A percentile compares a stretch with the other conserved stretches of the same genome.
phyloP scores from a whole-genome alignment of 2,797 vertebrate species.

The Silurus lanzhouensis region DNA sequence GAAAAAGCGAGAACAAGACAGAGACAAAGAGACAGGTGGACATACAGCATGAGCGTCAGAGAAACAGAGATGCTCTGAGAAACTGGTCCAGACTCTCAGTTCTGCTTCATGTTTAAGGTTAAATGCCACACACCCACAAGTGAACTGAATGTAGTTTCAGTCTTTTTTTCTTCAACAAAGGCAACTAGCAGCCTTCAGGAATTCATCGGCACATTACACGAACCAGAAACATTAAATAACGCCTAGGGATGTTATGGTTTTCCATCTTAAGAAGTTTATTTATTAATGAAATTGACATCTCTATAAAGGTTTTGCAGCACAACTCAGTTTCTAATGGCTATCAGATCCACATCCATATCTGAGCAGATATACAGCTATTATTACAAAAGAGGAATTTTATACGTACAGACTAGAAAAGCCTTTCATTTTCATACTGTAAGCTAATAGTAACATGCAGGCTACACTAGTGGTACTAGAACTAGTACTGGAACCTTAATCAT shows the following conservation, averaged over 20 bases:
- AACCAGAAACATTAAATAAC: conserved; percentile 17
- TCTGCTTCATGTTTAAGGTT: conserved; percentile 34
- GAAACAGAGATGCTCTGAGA: conserved; percentile 26
- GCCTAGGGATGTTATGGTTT: conserved; percentile 5
- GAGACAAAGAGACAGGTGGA: conserved; percentile 4
- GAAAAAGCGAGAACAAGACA: conserved; percentile 15
- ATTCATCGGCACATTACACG: conserved; percentile 6
- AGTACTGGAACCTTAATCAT: background rate
- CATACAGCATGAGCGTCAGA: conserved; percentile 8
- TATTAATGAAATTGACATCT: conserved; percentile 20
- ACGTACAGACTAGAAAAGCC: background rate
- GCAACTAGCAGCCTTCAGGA: background rate
- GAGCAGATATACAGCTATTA: background rate
- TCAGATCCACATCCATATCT: conserved; percentile 14
- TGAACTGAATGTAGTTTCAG: conserved; percentile 11
- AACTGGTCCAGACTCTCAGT: conserved; percentile 20
- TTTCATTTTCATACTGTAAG: background rate
- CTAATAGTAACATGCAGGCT: too few species aligned
- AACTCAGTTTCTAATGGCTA: background rate
- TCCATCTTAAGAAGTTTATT: conserved; percentile 9
- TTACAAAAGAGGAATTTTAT: background rate
- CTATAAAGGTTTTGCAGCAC: conserved; percentile 11
- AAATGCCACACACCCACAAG: conserved; percentile 36
- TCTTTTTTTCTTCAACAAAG: background rate
- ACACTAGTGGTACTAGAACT: background rate